Evolutionary conservation across 35 echinoderm and acorn worm species (phyloP).

Genomic region (Ophiothrix spiculata): DNA sequence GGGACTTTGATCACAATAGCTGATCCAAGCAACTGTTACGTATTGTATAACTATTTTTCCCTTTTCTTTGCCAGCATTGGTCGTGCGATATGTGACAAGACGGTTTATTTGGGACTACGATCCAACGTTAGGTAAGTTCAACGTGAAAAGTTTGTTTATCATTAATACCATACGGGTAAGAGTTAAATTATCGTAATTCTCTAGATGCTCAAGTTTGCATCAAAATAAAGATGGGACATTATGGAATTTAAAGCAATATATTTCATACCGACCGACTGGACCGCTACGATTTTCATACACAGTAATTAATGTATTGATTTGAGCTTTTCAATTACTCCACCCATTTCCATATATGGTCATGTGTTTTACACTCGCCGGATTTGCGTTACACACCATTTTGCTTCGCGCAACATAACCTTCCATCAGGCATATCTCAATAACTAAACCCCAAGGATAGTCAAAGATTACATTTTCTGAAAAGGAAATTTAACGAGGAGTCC

Average conservation of each 20-base stretch:
- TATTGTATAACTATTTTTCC: slow-evolving; percentile 13
- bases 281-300: background rate
- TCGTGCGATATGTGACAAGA: slow-evolving; percentile 82
- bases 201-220: background rate
- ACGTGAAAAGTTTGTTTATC: too few species aligned
- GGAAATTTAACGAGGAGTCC: too few species aligned
- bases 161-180: background rate
- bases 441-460: too few species aligned
- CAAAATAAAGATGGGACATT: too few species aligned
- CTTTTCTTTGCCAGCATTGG: slow-evolving; percentile 58
- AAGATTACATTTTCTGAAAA: too few species aligned
- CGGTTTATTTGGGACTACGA: slow-evolving; percentile 95
- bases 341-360: too few species aligned
- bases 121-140: slow-evolving; percentile 90
- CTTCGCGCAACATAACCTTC: too few species aligned
- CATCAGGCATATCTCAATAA: too few species aligned
- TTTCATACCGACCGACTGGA: background rate
- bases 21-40: too few species aligned
- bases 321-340: background rate
- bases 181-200: background rate
- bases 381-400: too few species aligned
- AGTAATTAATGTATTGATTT: background rate
- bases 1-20: too few species aligned
- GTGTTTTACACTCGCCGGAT: too few species aligned
- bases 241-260: background rate